Percentiles rank a stretch among this genome's conserved stretches.
Conservation (phyloP, 30 jellyfish, hydroid and myxozoan species). For the Aurelia sp. region DNA sequence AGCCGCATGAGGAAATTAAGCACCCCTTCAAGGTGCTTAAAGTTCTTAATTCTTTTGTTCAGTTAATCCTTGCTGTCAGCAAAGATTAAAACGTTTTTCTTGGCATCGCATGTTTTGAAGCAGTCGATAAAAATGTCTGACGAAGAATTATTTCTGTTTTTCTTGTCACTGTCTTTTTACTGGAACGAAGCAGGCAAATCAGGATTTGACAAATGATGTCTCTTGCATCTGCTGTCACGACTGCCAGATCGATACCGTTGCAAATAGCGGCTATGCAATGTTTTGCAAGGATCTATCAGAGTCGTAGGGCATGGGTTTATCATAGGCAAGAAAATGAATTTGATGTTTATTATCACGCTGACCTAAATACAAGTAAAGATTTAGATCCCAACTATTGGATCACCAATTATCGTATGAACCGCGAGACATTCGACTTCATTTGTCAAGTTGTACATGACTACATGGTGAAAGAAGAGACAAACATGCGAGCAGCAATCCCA, state of each 20-base stretch:
- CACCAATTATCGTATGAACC: conserved; percentile 22
- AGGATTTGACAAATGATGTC: conserved; percentile 10
- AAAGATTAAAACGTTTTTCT: too few species aligned
- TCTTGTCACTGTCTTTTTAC: too few species aligned
- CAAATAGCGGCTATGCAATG: conserved; percentile 7
- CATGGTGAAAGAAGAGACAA: conserved; percentile 6
- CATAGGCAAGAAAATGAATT: conserved; percentile 31
- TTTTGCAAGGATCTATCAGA: conserved; percentile 16
- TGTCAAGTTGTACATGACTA: conserved; percentile 10
- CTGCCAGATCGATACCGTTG: not conserved
- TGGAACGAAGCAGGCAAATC: conserved; percentile 19
- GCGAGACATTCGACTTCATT: conserved; percentile 42
- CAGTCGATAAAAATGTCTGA: too few species aligned
- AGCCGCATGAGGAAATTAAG: too few species aligned
- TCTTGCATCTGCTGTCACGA: not conserved
- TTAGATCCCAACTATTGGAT: conserved; percentile 53
- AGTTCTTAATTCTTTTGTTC: too few species aligned
- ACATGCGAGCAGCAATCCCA: conserved; percentile 4
- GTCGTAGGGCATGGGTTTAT: conserved; percentile 31
- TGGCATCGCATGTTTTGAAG: too few species aligned
- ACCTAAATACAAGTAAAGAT: conserved; percentile 19
- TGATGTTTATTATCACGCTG: conserved; percentile 31
- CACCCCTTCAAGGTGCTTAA: too few species aligned
- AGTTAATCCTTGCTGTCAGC: too few species aligned
- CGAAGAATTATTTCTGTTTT: too few species aligned